These are phyloP conservation scores for Phrynocephalus vlangalii DNA, from an alignment of 2,797 vertebrate species.

Conservation along the genomic window DNA sequence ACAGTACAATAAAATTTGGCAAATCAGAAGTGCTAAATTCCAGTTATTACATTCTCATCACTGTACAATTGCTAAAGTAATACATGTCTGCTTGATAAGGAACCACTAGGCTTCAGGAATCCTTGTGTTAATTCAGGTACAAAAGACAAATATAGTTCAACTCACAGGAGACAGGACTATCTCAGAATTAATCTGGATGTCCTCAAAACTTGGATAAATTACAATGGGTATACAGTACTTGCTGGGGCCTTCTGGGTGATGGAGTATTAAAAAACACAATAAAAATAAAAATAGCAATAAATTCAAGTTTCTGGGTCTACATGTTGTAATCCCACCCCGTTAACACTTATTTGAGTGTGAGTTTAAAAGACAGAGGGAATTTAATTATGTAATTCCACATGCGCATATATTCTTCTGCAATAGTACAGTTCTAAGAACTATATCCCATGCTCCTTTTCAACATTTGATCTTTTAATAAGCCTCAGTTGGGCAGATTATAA, in stretches of 20 bases:
- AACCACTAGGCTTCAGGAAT: not conserved
- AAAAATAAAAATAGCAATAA: too few species aligned
- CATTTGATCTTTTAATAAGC: not conserved
- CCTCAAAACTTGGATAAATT: too few species aligned
- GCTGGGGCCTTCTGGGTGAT: too few species aligned
- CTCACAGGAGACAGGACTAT: not conserved
- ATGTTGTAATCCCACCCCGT: not conserved
- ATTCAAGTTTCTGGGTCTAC: too few species aligned
- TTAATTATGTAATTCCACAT: not conserved
- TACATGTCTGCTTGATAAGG: not conserved
- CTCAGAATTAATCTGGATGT: not conserved
- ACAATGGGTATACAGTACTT: too few species aligned
- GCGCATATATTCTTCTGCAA: not conserved
- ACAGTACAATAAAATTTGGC: conserved; percentile 41
- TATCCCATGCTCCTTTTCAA: not conserved
- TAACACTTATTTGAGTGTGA: not conserved
- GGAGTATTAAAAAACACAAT: too few species aligned
- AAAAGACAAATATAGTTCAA: not conserved
- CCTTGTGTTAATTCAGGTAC: not conserved
- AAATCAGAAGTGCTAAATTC: not conserved
- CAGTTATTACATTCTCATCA: not conserved
- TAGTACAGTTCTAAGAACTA: not conserved
- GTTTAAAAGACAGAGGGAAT: not conserved
- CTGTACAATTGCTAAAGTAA: not conserved
- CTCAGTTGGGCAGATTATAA: not conserved